Percentiles rank a stretch among this genome's conserved stretches.
phyloP scores from a whole-genome alignment of 2,888 invertebrate species.

The Malthinus flaveolus region DNA sequence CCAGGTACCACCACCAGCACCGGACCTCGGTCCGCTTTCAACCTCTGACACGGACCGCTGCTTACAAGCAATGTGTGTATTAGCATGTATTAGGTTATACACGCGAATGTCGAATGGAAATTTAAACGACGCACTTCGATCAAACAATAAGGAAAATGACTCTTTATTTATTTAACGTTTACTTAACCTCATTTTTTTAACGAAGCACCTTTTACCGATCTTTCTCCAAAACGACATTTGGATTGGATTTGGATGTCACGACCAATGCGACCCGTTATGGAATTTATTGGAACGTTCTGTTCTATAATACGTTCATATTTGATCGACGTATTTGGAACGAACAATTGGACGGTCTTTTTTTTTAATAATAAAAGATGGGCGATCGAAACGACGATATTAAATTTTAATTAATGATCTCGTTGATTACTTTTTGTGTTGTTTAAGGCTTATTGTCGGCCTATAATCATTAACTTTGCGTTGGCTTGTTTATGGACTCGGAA shows the following conservation, averaged over 20 bases:
- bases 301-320: not conserved
- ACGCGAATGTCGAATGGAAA: not conserved
- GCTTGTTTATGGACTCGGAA: conserved; percentile 7
- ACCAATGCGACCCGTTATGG: not conserved
- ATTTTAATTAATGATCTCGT: conserved; percentile 19
- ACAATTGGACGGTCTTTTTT: not conserved
- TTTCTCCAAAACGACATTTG: not conserved
- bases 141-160: not conserved
- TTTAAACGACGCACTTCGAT: not conserved
- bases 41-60: conserved; percentile 28
- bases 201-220: not conserved
- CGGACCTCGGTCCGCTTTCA: conserved; percentile 12
- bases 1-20: too few species aligned
- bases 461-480: conserved; percentile 14
- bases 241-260: conserved; percentile 1
- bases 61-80: conserved; percentile 20
- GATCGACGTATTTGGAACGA: conserved; percentile 1
- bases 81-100: not conserved
- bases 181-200: not conserved
- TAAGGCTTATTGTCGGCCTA: conserved; percentile 10
- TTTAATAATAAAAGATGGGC: conserved; percentile 7
- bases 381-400: conserved; percentile 17
- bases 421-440: conserved; percentile 16
- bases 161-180: not conserved
- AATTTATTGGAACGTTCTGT: not conserved